Evolutionary conservation across 2,888 invertebrate genomes (phyloP).

Genomic region (Galerucella pusilla): DNA sequence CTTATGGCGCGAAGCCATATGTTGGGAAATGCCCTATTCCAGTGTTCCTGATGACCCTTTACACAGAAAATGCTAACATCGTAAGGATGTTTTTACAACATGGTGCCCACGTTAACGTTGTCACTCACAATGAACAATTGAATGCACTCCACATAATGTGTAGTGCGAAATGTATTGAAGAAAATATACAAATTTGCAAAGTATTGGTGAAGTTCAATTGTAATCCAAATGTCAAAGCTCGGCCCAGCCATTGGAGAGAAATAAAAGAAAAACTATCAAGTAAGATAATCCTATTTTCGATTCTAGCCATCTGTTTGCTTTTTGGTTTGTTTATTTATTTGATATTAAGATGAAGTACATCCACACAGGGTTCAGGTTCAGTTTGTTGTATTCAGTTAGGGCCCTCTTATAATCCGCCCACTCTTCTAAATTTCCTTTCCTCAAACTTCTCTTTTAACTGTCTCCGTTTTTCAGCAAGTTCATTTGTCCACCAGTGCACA

Average conservation of each 20-base stretch:
- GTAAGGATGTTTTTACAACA: conserved; percentile 51
- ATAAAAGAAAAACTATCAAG: conserved; percentile 42
- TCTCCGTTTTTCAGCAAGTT: too few species aligned
- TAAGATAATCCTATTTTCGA: conserved; percentile 16
- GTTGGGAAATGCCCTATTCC: conserved; percentile 58
- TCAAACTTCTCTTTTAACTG: too few species aligned
- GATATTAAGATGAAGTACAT: too few species aligned
- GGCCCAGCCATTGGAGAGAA: conserved; percentile 55
- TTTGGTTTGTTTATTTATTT: too few species aligned
- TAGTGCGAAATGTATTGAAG: conserved; percentile 48
- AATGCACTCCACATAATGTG: conserved; percentile 58
- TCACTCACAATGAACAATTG: conserved; percentile 52
- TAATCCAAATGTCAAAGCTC: conserved; percentile 56
- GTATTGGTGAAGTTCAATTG: conserved; percentile 53
- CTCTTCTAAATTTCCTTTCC: too few species aligned
- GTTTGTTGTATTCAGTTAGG: too few species aligned
- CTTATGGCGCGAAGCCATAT: conserved; percentile 60
- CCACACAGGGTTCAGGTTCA: too few species aligned
- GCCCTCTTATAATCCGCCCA: too few species aligned
- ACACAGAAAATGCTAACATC: conserved; percentile 54
- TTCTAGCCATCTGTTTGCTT: too few species aligned
- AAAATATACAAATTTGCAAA: conserved; percentile 51
- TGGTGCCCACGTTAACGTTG: conserved; percentile 53
- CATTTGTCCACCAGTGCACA: too few species aligned
- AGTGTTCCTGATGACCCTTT: conserved; percentile 57